Evolutionary conservation across 1,140 invertebrate genomes (phyloP), one percentile per base, ranked within the genome.

Genomic region (Drosophila micromelanica): DNA sequence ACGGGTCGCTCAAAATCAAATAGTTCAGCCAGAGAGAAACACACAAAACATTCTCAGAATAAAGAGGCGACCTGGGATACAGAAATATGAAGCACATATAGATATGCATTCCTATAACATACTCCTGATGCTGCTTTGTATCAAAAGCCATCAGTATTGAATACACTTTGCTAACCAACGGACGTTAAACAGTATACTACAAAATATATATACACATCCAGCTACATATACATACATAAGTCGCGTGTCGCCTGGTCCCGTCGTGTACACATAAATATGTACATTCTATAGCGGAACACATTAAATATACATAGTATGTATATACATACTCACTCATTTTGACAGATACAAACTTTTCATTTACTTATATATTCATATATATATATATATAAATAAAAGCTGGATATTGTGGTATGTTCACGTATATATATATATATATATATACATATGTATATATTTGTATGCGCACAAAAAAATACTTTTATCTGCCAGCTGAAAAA

Each of bases 91-190:
- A 37, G 6, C 48, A 73, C 32, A 70, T 48, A 37, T 57, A 56
- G 46, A 52, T 30, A 54, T 65, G n/a, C 48, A 30, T 68, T 48
- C 43, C 23, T 45, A 62, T 65, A 54, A 11, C 35, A 67, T 60
- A 35, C 46, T 75, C 68, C 73, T 64, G 51, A 61, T 64, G 59
- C 55, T 68, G 46, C 43, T 71, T n/a, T 13, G 35, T 42, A 62
- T 62, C 37, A 23, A 52, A 54, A 55, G 43, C 46, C 64, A 64
- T 78, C 78, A 84, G 80, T 82, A 84, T 87, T 89, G 79, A 82
- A 76, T 89, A 73, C 62, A 69, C 77, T 79, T 82, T 70, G 75
- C 79, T 73, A 79, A 49, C 62, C 55, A 89, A 69, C 79, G 69
- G 79, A 82, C 72, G 79, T 76, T 73, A 38, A 73, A 5, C 43